Evolutionary conservation across 2,888 invertebrate species (phyloP), one percentile per base, ranked within the genome.

Genomic region (Metacarcinus magister): DNA sequence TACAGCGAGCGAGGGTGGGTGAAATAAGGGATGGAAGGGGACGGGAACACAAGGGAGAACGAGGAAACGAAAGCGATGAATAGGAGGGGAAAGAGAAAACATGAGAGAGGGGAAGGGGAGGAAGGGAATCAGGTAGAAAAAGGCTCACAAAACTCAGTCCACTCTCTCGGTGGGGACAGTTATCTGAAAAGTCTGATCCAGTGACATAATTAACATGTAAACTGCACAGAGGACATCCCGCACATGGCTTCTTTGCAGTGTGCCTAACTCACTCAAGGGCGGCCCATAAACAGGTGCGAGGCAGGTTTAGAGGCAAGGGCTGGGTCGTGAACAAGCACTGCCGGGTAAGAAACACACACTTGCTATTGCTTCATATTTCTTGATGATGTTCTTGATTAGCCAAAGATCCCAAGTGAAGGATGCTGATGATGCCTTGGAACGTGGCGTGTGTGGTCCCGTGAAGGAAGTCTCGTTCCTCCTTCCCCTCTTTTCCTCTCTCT

Each of bases 171-270:
- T 10, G n/a, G 16, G 93, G 75, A 75, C 44, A 75, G 75, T 67
- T 93, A 93, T 93, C 93, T 75, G 32, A 67, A 43, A 75, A 44
- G 93, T 93, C 75, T 93, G 93, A 93, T 67, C 67, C 54, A 93
- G 75, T 93, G 93, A 93, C 93, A 93, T 44, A 75, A 93, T 93
- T 93, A 93, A 75, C 60, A 93, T 93, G 93, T 60, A 93, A 93
- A 75, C 67, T 23, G 44, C 43, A n/a, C 60, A 43, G 44, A 93
- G 60, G 93, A 93, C 82, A 82, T 32, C 82, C 82, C 28, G 82
- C 82, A 32, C 82, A 82, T 32, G 82, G 82, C 82, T 32, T 82
- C 75, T 75, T 23, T 75, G 75, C 75, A 16, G 2, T 13, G 32
- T 82, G 32, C 82, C 82, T 32, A 32, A 8, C 82, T 82, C 82